Percentiles rank a stretch among this genome's conserved stretches.
Conservation (phyloP, 2,888 invertebrate species). For the Choristoneura rosaceana region DNA sequence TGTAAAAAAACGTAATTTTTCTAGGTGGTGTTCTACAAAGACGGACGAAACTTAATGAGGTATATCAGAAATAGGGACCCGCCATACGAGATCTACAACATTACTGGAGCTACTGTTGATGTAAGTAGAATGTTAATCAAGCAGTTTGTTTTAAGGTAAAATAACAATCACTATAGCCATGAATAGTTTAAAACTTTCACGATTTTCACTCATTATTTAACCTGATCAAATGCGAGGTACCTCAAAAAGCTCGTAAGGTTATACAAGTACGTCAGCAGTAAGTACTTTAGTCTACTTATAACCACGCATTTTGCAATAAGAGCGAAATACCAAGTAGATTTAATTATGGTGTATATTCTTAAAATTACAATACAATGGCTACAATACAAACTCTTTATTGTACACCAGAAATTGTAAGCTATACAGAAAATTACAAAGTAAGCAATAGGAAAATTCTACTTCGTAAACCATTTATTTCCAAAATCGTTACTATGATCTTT, state of each 20-base stretch:
- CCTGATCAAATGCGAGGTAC: not conserved
- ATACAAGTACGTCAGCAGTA: not conserved
- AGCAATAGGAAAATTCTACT: too few species aligned
- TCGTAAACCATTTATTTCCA: too few species aligned
- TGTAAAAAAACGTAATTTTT: constrained; percentile 13
- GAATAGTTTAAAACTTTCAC: not conserved
- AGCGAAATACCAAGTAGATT: too few species aligned
- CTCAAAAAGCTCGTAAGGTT: not conserved
- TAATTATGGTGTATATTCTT: too few species aligned
- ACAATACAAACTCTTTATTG: too few species aligned
- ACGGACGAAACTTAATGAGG: constrained; percentile 89
- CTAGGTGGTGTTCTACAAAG: constrained; percentile 82
- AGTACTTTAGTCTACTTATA: too few species aligned
- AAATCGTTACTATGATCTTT: not conserved
- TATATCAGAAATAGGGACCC: constrained; percentile 91
- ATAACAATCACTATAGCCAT: not conserved
- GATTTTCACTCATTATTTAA: not conserved
- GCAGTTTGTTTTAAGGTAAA: not conserved
- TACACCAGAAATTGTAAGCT: too few species aligned
- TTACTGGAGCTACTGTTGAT: constrained; percentile 89
- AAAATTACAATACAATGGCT: too few species aligned
- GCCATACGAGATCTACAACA: constrained; percentile 87
- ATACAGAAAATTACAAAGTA: too few species aligned
- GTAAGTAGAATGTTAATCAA: constrained; percentile 79
- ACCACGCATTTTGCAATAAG: too few species aligned